A percentile compares a stretch with the other conserved stretches of the same genome.
These are phyloP conservation scores for Sprattus sprattus DNA, from an alignment of 2,113 vertebrate species.

Conservation along the genomic window DNA sequence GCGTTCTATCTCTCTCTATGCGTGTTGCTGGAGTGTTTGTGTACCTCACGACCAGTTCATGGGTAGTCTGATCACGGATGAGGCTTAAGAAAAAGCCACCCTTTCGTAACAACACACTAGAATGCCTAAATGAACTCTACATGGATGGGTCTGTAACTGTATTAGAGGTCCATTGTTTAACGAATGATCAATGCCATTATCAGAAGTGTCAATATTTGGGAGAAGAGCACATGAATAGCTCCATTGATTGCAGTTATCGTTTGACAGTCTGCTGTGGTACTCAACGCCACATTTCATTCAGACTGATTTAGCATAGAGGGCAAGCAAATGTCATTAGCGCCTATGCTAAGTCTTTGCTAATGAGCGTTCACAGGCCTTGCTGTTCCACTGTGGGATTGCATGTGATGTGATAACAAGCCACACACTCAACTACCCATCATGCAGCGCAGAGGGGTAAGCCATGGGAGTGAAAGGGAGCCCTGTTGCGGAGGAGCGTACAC, in stretches of 20 bases:
- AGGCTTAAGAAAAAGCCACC: background rate
- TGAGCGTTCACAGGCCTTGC: background rate
- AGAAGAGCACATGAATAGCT: background rate
- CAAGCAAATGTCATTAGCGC: background rate
- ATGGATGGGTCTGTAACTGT: background rate
- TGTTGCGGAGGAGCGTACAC: background rate
- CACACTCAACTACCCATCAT: slow-evolving; percentile 25
- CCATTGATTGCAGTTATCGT: background rate
- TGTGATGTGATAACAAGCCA: slow-evolving; percentile 37
- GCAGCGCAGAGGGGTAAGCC: slow-evolving; percentile 11
- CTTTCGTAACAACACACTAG: background rate
- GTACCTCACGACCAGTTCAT: background rate
- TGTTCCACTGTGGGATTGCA: background rate
- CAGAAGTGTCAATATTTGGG: slow-evolving; percentile 2
- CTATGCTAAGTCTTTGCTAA: background rate
- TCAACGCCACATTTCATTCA: background rate
- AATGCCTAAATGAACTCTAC: background rate
- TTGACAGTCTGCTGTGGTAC: background rate
- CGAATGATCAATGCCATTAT: background rate
- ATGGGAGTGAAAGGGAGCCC: background rate
- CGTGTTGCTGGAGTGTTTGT: background rate
- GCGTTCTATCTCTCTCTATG: background rate
- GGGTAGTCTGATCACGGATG: slow-evolving; percentile 5
- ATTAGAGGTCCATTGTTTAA: background rate
- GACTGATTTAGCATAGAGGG: background rate